Conservation (phyloP, 2,888 invertebrate genomes). For the Mesorhabditis sp. region DNA sequence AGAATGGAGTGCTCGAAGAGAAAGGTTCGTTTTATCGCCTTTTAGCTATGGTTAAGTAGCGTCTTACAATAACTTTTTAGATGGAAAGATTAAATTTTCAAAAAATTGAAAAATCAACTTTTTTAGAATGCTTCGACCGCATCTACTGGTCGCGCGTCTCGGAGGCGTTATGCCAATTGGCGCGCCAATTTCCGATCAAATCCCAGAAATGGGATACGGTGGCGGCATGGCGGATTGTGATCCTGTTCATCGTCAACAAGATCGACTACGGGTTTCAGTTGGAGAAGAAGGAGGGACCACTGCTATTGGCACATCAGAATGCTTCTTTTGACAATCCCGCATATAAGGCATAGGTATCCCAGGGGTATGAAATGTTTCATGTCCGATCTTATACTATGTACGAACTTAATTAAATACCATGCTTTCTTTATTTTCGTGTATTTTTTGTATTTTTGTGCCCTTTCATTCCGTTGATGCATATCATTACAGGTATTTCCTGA, state of each 20-base stretch:
- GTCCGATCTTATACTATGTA: no score
- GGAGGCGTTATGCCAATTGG: constrained; percentile 14
- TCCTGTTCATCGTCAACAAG: constrained; percentile 15
- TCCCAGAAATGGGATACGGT: constrained; percentile 4
- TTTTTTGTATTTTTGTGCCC: no score
- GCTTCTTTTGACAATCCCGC: constrained; percentile 13
- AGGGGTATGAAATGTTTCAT: no score
- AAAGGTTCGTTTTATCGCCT: constrained; percentile 5
- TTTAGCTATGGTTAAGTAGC: neutral
- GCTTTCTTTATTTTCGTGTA: no score
- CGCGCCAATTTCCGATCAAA: constrained; percentile 13
- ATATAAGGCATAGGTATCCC: constrained; percentile 1
- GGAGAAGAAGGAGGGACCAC: neutral
- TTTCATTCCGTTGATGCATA: no score
- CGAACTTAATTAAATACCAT: no score
- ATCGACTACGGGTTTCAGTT: constrained; percentile 14
- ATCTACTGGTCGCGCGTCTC: constrained; percentile 13
- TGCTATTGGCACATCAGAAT: neutral
- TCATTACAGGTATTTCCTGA: no score
- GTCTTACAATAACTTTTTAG: neutral
- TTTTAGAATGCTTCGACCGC: constrained; percentile 14
- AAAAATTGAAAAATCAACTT: neutral
- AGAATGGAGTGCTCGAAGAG: constrained; percentile 14
- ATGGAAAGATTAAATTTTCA: neutral
- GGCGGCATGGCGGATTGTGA: constrained; percentile 14